Evolutionary conservation across 2,888 invertebrate species (phyloP), one percentile per base, ranked within the genome.

Genomic region (Parthenolecanium corni): DNA sequence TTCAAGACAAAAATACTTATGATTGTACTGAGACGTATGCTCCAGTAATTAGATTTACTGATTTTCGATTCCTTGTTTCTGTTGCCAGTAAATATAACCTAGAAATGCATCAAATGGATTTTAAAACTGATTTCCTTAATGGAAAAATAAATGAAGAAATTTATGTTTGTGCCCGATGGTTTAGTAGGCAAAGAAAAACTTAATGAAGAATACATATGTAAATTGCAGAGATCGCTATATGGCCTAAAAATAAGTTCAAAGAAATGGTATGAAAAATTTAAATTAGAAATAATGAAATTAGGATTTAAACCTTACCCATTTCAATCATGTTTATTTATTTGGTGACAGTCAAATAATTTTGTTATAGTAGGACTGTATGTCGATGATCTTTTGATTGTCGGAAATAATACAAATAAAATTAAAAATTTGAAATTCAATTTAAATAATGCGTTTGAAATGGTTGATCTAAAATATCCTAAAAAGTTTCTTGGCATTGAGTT

Each of bases 111-210:
- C 56, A 53, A 3, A 20, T 64, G 5, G 65, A 64, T 44, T 49
- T 64, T 12, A 62, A 42, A 47, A 56, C 44, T 12, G 65, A 64
- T 11, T 66, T 66, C 42, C 24, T 65, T 0, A 46, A 64, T 38
- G 46, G 58, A 2, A n/a, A 44, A 0, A 14, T 65, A 25, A 12
- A 56, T 2, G 23, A 57, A 31, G 46, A 64, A 23, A 16, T 65
- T 38, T 53, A 65, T 65, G 53, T 0, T 36, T 6, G 18, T 52
- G 0, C 65, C 61, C 2, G 49, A 65, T 25, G 65, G 65, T 5
- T 20, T 52, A 9, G 24, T 23, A 23, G 40, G 21, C 12, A 20
- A 2, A 12, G 44, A 24, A 24, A 21, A 18, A 0, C 23, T 24
- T 3, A 52, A 36, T 12, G 2, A 18, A 2, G 20, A 23, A 44